Evolutionary conservation across 2,888 invertebrate genomes (phyloP).

Genomic region (Apocheima hispidaria): DNA sequence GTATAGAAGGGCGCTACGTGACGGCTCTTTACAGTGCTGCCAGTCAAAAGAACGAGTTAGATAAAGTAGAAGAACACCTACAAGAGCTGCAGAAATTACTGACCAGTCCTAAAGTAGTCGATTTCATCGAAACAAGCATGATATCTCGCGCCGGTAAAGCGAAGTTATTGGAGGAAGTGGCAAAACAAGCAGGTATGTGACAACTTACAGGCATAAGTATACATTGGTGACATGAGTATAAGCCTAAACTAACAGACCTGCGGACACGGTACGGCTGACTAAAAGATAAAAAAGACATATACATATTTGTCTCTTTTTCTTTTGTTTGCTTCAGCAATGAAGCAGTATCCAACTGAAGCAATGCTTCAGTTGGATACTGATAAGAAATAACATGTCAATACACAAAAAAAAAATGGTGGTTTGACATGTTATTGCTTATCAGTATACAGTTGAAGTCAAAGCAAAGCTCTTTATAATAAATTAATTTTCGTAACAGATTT

Average conservation of each 20-base stretch:
- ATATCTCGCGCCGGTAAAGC: conserved; percentile 62
- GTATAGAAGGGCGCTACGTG: conserved; percentile 73
- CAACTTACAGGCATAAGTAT: neutral
- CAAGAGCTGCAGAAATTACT: conserved; percentile 57
- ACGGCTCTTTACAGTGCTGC: conserved; percentile 72
- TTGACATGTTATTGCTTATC: too few species aligned
- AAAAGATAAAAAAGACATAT: too few species aligned
- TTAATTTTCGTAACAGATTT: too few species aligned
- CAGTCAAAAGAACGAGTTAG: conserved; percentile 62
- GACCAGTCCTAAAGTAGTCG: conserved; percentile 61
- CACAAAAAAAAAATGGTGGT: too few species aligned
- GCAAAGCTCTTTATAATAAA: too few species aligned
- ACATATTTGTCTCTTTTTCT: too few species aligned
- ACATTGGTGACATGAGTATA: neutral
- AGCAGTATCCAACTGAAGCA: too few species aligned
- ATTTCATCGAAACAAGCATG: conserved; percentile 71
- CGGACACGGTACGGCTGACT: too few species aligned
- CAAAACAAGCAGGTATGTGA: conserved; percentile 57
- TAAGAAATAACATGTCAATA: too few species aligned
- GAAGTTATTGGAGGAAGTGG: conserved; percentile 61
- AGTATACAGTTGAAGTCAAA: too few species aligned
- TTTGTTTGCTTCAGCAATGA: too few species aligned
- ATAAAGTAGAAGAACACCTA: conserved; percentile 64
- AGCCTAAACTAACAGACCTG: neutral
- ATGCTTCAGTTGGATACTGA: too few species aligned